These are phyloP conservation scores for Gastrophysa polygoni DNA, from an alignment of 2,888 invertebrate genomes.

Conservation along the genomic window DNA sequence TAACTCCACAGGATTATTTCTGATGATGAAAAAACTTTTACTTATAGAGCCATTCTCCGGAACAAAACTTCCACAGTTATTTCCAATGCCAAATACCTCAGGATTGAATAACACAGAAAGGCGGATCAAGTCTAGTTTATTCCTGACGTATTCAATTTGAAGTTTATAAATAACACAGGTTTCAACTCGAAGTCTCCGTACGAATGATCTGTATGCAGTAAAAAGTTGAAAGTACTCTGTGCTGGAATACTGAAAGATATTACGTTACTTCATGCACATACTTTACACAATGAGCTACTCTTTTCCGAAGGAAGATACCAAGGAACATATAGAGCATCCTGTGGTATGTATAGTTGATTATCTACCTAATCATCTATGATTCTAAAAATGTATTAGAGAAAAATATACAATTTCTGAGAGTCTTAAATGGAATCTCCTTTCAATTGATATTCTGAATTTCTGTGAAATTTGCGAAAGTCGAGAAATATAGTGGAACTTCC, in stretches of 20 bases:
- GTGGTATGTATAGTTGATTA: neutral
- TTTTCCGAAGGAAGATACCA: neutral
- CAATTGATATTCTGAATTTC: too few relatives aligned
- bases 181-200: conserved; percentile 12
- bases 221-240: conserved; percentile 13
- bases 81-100: neutral
- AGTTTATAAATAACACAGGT: conserved; percentile 40
- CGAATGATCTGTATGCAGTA: conserved; percentile 13
- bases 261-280: conserved; percentile 4
- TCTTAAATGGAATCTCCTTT: too few relatives aligned
- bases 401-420: too few relatives aligned
- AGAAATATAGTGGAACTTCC: too few relatives aligned
- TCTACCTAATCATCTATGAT: neutral
- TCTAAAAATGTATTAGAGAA: too few relatives aligned
- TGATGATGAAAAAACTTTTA: too few relatives aligned
- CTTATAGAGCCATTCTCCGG: neutral
- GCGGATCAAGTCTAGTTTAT: conserved; percentile 23
- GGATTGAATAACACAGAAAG: neutral
- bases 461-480: too few relatives aligned
- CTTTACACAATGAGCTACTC: neutral
- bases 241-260: conserved; percentile 9
- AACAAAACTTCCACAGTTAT: neutral
- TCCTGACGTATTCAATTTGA: conserved; percentile 38
- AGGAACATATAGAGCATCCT: neutral
- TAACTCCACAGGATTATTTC: too few relatives aligned